These are phyloP conservation scores for Papilio dardanus DNA, from an alignment of 1,140 invertebrate genomes.

Conservation along the genomic window DNA sequence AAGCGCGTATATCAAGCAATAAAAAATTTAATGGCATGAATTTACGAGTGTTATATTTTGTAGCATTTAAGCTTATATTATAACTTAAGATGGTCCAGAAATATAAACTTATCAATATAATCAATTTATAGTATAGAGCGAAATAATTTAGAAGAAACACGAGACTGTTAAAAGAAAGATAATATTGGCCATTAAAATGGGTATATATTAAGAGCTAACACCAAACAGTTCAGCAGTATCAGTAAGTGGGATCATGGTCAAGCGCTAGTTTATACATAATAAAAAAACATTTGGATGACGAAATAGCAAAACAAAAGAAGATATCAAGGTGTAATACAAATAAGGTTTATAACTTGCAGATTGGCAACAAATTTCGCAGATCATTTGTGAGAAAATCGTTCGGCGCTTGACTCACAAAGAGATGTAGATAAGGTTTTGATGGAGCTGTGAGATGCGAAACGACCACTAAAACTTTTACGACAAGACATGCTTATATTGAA, in stretches of 20 bases:
- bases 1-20: conserved; percentile 9
- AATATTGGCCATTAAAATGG: no score
- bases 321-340: neutral
- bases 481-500: conserved; percentile 49
- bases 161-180: no score
- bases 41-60: conserved; percentile 14
- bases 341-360: conserved; percentile 10
- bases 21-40: conserved; percentile 16
- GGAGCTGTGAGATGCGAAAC: conserved; percentile 55
- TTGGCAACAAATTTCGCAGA: conserved; percentile 7
- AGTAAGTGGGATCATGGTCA: no score
- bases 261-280: no score
- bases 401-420: conserved; percentile 64
- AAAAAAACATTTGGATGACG: no score
- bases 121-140: no score
- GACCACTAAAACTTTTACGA: conserved; percentile 69
- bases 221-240: no score
- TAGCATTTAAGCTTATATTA: conserved; percentile 8
- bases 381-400: conserved; percentile 37
- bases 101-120: conserved; percentile 9
- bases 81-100: neutral
- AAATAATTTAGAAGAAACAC: no score
- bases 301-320: neutral
- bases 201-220: no score
- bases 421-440: conserved; percentile 61